A percentile compares a stretch with the other conserved stretches of the same genome.
Conservation (phyloP, 2,888 invertebrate species). For the Taphrorychus bicolor region DNA sequence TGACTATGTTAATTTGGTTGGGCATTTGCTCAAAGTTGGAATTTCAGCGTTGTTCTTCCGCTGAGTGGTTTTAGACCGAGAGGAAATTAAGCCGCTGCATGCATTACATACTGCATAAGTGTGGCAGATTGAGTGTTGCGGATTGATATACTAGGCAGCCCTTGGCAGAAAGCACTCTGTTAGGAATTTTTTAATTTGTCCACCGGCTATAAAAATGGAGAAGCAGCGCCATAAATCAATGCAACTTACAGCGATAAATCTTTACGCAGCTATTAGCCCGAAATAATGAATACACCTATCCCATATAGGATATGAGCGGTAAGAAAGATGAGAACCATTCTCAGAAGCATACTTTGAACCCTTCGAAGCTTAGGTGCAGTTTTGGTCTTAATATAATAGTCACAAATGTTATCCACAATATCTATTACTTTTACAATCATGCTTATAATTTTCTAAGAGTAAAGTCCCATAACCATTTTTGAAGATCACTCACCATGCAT, state of each 20-base stretch:
- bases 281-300: conserved; percentile 29
- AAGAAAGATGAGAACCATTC: neutral
- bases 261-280: conserved; percentile 31
- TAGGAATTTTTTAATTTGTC: conserved; percentile 35
- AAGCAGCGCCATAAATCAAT: conserved; percentile 32
- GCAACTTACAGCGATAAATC: conserved; percentile 28
- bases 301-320: neutral
- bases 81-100: no score
- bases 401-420: no score
- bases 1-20: no score
- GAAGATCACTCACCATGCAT: neutral
- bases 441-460: neutral
- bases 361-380: no score
- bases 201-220: conserved; percentile 31
- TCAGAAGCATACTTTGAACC: neutral
- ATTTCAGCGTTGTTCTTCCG: no score
- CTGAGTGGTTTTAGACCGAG: no score
- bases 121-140: no score
- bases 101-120: no score
- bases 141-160: neutral
- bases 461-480: neutral
- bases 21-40: no score
- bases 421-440: no score
- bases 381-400: no score
- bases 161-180: neutral